Percentiles rank a stretch among this genome's conserved stretches.
phyloP scores from a whole-genome alignment of 2,888 invertebrate genomes.

The Aelia acuminata region DNA sequence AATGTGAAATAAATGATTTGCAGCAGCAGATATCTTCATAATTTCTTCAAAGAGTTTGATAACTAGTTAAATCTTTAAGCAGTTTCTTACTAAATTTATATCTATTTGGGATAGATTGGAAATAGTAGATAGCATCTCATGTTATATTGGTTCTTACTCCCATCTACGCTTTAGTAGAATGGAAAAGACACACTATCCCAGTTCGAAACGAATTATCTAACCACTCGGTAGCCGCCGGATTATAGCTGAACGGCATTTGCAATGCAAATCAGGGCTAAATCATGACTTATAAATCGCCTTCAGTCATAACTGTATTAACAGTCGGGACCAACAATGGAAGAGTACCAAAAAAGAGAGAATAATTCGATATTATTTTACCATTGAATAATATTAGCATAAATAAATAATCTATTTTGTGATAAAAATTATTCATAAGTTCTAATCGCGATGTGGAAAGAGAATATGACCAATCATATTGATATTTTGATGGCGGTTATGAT shows the following conservation, averaged over 20 bases:
- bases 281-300: not conserved
- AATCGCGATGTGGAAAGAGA: not conserved
- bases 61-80: too few species aligned
- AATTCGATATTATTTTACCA: not conserved
- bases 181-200: not conserved
- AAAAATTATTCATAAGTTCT: not conserved
- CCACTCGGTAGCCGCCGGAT: not conserved
- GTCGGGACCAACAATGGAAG: not conserved
- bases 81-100: too few species aligned
- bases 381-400: not conserved
- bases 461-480: not conserved
- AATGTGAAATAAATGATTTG: too few species aligned
- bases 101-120: too few species aligned
- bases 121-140: too few species aligned
- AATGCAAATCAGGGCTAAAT: not conserved
- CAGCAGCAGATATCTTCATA: too few species aligned
- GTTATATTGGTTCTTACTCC: not conserved
- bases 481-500: not conserved
- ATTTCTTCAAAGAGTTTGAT: too few species aligned
- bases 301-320: slow-evolving; percentile 4
- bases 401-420: not conserved
- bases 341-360: not conserved
- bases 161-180: not conserved
- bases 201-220: not conserved
- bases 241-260: not conserved